A percentile compares a stretch with the other conserved stretches of the same genome.
Conservation (phyloP, 2,113 vertebrate genomes). For the Calypte anna region DNA sequence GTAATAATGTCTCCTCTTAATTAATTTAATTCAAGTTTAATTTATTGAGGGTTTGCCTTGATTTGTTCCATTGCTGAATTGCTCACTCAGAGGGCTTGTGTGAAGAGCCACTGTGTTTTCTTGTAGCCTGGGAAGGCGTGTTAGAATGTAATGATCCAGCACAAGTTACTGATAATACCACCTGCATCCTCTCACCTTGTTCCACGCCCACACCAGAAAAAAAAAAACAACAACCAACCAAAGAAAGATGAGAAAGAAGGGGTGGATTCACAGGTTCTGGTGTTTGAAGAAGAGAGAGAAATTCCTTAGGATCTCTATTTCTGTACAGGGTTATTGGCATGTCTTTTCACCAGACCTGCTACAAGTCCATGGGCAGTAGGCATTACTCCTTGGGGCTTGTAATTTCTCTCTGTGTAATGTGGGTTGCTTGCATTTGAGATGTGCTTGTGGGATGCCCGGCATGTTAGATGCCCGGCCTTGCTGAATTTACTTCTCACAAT, state of each 20-base stretch:
- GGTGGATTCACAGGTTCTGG: not conserved
- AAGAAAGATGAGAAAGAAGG: not conserved
- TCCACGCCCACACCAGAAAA: not conserved
- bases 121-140: not conserved
- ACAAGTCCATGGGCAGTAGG: not conserved
- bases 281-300: not conserved
- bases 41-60: slow-evolving; percentile 52
- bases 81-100: not conserved
- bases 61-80: slow-evolving; percentile 39
- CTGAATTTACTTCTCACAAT: rapidly evolving
- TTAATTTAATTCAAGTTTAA: slow-evolving; percentile 62
- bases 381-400: not conserved
- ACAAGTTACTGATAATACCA: not conserved
- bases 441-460: not conserved
- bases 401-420: not conserved
- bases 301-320: not conserved
- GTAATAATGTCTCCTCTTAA: slow-evolving; percentile 53
- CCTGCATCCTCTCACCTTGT: rapidly evolving
- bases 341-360: not conserved
- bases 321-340: rapidly evolving
- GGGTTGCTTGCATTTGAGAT: not conserved
- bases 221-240: not conserved
- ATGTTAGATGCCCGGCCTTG: not conserved
- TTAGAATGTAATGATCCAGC: not conserved
- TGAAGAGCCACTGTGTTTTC: not conserved